Percentiles rank a stretch among this genome's conserved stretches.
Evolutionary conservation across 2,888 invertebrate species (phyloP).

Genomic region (Caradrina clavipalpis): DNA sequence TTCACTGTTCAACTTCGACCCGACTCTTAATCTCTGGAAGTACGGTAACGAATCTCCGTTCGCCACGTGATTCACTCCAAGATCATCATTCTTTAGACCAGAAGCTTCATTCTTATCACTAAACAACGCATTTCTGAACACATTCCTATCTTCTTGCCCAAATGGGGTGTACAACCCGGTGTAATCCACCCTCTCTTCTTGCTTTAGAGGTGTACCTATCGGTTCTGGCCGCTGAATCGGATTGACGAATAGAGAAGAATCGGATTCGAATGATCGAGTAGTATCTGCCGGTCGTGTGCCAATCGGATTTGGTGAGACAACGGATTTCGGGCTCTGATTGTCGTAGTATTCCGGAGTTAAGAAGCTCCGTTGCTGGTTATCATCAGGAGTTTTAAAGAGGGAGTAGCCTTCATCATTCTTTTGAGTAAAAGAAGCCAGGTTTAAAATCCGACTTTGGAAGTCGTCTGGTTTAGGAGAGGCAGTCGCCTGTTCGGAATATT

Average conservation of each 20-base stretch:
- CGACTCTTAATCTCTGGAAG: conserved; percentile 84
- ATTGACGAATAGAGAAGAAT: conserved; percentile 80
- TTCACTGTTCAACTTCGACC: conserved; percentile 85
- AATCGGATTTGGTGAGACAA: conserved; percentile 85
- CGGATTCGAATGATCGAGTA: conserved; percentile 70
- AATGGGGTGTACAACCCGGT: conserved; percentile 80
- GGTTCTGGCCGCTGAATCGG: conserved; percentile 80
- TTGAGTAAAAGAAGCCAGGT: conserved; percentile 86
- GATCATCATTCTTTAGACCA: conserved; percentile 63
- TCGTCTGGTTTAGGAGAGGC: conserved; percentile 77
- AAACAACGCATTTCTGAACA: conserved; percentile 84
- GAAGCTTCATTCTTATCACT: conserved; percentile 74
- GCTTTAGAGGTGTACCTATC: conserved; percentile 73
- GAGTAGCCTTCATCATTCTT: conserved; percentile 88
- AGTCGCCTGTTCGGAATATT: conserved; percentile 67
- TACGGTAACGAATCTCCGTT: conserved; percentile 86
- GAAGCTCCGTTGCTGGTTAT: conserved; percentile 78
- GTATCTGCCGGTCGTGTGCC: conserved; percentile 80
- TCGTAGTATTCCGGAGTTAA: conserved; percentile 80
- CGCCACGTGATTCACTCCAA: conserved; percentile 64
- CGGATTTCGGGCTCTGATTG: conserved; percentile 76
- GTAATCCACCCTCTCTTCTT: conserved; percentile 62
- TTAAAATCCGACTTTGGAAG: conserved; percentile 82
- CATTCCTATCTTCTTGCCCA: conserved; percentile 83
- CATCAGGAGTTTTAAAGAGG: conserved; percentile 81